phyloP scores from a whole-genome alignment of 2,797 vertebrate genomes.

The Argyrosomus regius region DNA sequence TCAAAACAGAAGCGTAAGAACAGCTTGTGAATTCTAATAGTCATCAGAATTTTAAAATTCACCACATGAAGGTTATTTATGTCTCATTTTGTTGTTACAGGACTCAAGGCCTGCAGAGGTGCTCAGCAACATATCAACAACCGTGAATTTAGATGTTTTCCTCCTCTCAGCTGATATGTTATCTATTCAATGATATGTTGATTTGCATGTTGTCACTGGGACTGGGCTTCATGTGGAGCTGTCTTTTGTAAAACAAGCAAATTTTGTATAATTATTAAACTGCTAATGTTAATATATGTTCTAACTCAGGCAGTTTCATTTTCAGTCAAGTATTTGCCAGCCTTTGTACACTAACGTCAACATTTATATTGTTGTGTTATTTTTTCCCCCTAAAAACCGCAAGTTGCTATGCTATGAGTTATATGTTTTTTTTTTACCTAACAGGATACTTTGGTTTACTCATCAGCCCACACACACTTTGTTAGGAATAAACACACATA shows the following conservation, averaged over 20 bases:
- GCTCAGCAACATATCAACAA: constrained; percentile 70
- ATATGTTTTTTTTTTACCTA: not conserved
- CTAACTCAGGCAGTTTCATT: not conserved
- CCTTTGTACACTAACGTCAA: not conserved
- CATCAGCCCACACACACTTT: not conserved
- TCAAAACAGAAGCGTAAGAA: constrained; percentile 84
- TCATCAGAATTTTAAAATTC: not conserved
- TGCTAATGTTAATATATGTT: not conserved
- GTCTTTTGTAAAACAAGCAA: not conserved
- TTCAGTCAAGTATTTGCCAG: not conserved
- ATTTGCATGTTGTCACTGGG: not conserved
- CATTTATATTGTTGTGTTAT: not conserved
- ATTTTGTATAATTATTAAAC: constrained; percentile 5
- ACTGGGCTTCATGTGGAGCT: not conserved
- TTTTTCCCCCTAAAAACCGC: not conserved
- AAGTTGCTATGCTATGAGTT: not conserved
- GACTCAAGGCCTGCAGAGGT: constrained; percentile 70
- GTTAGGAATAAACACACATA: not conserved
- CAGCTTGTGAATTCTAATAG: not conserved
- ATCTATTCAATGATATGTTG: not conserved
- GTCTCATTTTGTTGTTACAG: constrained; percentile 64
- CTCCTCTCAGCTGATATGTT: not conserved
- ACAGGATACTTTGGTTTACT: not conserved
- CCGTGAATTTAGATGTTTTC: not conserved
- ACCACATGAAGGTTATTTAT: not conserved